Evolutionary conservation across 2,888 invertebrate species (phyloP).

Genomic region (Myopa testacea): DNA sequence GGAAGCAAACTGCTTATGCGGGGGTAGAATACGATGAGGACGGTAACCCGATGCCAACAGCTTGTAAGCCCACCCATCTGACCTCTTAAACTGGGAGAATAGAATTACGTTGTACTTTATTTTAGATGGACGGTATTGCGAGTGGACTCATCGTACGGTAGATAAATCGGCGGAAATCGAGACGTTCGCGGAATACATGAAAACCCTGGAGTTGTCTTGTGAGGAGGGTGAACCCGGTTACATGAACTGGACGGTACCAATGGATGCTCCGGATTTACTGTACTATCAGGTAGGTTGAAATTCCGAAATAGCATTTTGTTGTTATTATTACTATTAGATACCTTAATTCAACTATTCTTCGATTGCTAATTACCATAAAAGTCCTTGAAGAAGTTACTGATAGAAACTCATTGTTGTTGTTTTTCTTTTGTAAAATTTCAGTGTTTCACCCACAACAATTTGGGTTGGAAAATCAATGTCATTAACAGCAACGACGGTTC

Average conservation of each 20-base stretch:
- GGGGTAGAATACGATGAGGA: conserved; percentile 82
- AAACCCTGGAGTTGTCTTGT: conserved; percentile 81
- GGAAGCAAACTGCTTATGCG: conserved; percentile 81
- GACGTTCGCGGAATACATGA: conserved; percentile 82
- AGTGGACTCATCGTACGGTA: conserved; percentile 84
- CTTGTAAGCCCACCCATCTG: conserved; percentile 69
- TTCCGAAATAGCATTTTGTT: too few relatives aligned
- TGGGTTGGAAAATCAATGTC: conserved; percentile 94
- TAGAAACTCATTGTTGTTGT: neutral
- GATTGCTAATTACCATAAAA: too few relatives aligned
- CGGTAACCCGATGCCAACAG: conserved; percentile 84
- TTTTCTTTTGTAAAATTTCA: conserved; percentile 66
- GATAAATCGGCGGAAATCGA: conserved; percentile 79
- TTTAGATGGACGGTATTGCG: conserved; percentile 85
- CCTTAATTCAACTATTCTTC: too few relatives aligned
- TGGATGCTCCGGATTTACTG: conserved; percentile 84
- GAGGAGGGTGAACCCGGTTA: conserved; percentile 80
- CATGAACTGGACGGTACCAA: conserved; percentile 87
- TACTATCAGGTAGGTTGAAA: conserved; percentile 84
- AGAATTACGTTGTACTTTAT: neutral
- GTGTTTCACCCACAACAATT: conserved; percentile 92
- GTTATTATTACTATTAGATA: too few relatives aligned
- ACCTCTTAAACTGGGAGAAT: neutral
- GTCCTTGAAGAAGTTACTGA: too few relatives aligned
- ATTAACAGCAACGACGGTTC: conserved; percentile 72